Base-by-base conservation (phyloP, 2,797 vertebrate species). In the Micromesistius poutassou region DNA sequence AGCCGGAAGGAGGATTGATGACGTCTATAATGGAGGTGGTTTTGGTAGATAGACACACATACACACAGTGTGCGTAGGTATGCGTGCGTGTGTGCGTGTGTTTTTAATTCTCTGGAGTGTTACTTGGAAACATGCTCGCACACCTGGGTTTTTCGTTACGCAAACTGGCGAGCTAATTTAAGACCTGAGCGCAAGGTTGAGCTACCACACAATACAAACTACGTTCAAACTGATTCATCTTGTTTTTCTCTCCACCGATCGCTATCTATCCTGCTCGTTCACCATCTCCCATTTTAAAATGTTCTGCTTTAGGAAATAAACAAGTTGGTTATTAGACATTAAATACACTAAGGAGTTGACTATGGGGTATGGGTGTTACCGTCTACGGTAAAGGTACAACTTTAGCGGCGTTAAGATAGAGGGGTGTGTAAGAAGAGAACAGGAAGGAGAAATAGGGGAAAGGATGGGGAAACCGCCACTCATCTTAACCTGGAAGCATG, bases 41-140 rank as follows among this genome's bases (percentile, higher is more conserved):
- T 62, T 62, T 62, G 22, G 55, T 62, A n/a, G 55, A n/a, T 62
- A 62, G 55, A 62, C 55, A 25, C 55, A 25, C 55, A 25, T 62
- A 62, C 55, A 62, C 55, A 25, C 55, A 25, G 73, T 74, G 30
- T 68, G 10, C 75, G 30, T 80, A 55, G 66, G 22, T 77, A 62
- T 78, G 62, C 73, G 66, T 82, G 74, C 76, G 72, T 30, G 66
- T 33, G 68, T 36, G 36, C 19, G 75, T 40, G 13, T 72, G 76
- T 79, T 74, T 46, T 12, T 81, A 4, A 6, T 33, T 71, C 19
- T 71, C 30, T 30, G 28, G 25, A 30, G 75, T 46, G 72, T n/a
- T 78, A 68, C n/a, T 62, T 28, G 62, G 62, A n/a, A 7, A 25
- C 22, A 62, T 62, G 55, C 55, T 62, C n/a, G 55, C 22, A 62